Conservation (phyloP, 2,797 vertebrate genomes). For the Pterois miles region DNA sequence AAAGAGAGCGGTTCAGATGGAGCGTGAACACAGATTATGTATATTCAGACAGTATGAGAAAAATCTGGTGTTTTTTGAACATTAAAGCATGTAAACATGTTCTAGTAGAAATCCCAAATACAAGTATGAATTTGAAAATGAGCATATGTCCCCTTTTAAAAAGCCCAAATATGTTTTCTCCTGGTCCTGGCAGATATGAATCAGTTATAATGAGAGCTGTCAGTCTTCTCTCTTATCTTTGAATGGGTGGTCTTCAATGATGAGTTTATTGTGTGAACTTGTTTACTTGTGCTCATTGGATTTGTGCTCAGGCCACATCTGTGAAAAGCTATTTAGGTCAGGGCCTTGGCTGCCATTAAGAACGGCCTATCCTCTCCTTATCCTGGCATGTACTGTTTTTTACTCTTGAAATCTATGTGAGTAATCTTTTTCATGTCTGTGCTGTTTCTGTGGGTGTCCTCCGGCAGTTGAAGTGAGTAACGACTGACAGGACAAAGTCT, state of each 20-base stretch:
- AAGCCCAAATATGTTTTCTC: background rate
- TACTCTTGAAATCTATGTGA: background rate
- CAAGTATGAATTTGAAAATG: too few relatives aligned
- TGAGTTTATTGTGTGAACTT: background rate
- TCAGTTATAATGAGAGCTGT: background rate
- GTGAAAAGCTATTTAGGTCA: constrained; percentile 29
- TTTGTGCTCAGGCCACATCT: constrained; percentile 10
- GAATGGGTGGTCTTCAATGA: background rate
- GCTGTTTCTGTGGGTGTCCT: constrained; percentile 4
- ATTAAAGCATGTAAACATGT: too few relatives aligned
- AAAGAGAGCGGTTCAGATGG: too few relatives aligned
- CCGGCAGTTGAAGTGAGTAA: constrained; percentile 41
- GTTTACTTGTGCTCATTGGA: constrained; percentile 17
- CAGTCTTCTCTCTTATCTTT: background rate
- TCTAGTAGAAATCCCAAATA: too few relatives aligned
- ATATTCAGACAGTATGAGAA: too few relatives aligned
- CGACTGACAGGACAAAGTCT: constrained; percentile 3
- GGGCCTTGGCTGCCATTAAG: background rate
- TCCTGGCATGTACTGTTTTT: background rate
- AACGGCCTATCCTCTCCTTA: background rate
- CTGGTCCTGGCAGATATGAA: background rate
- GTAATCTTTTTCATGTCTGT: background rate
- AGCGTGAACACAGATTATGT: too few relatives aligned
- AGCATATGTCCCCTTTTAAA: too few relatives aligned
- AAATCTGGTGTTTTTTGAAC: too few relatives aligned